These are phyloP conservation scores for Phoxinus dragarum DNA, from an alignment of 2,797 vertebrate species.

Conservation along the genomic window DNA sequence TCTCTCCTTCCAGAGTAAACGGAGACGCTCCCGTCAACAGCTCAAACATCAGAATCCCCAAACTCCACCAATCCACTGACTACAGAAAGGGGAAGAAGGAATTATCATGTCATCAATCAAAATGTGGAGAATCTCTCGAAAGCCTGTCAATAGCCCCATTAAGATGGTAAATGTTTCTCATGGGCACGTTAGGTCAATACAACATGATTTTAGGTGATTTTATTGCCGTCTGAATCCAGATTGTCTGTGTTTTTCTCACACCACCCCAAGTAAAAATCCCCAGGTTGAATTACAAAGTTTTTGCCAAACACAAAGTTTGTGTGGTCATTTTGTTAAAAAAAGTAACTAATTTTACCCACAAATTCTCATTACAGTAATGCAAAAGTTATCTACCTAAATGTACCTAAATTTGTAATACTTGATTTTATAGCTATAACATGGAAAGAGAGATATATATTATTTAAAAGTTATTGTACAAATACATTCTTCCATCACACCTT, in stretches of 20 bases:
- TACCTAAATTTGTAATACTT: not conserved
- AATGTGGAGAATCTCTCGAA: not conserved
- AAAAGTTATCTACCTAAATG: not conserved
- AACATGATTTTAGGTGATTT: not conserved
- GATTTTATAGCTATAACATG: not conserved
- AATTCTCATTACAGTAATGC: not conserved
- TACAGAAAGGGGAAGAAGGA: constrained; percentile 57
- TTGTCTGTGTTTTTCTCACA: not conserved
- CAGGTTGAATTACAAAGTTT: not conserved
- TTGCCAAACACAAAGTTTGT: not conserved
- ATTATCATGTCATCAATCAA: not conserved
- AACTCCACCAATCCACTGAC: constrained; percentile 96
- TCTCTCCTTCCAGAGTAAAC: constrained; percentile 92
- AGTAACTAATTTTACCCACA: not conserved
- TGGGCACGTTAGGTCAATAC: not conserved
- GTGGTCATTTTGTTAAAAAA: not conserved
- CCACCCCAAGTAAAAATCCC: not conserved
- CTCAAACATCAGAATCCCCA: constrained; percentile 93
- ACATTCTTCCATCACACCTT: not conserved
- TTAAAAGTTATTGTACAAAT: not conserved
- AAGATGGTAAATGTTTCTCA: not conserved
- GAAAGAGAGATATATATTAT: not conserved
- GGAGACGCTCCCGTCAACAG: constrained; percentile 91
- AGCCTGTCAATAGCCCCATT: not conserved
- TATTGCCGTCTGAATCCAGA: not conserved